Evolutionary conservation across 2,888 invertebrate genomes (phyloP).

Genomic region (Ormyrus thymus): DNA sequence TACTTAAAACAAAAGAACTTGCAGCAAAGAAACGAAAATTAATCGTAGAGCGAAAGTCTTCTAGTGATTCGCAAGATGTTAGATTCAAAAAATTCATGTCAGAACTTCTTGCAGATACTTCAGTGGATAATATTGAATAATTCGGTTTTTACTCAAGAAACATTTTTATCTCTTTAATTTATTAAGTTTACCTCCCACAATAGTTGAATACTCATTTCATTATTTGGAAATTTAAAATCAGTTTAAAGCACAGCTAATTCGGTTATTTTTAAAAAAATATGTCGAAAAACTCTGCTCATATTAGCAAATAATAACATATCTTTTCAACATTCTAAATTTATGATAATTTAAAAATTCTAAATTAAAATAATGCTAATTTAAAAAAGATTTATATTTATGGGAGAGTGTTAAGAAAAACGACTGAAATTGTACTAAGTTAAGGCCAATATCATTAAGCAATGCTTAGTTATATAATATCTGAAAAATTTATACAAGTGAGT

Average conservation of each 20-base stretch:
- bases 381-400: slow-evolving; percentile 17
- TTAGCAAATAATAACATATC: slow-evolving; percentile 27
- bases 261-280: slow-evolving; percentile 5
- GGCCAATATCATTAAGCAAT: slow-evolving; percentile 42
- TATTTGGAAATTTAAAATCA: slow-evolving; percentile 20
- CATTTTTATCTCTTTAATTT: slow-evolving; percentile 24
- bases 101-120: slow-evolving; percentile 62
- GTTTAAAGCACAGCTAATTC: slow-evolving; percentile 1
- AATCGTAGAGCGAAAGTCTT: slow-evolving; percentile 71
- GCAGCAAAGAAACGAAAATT: slow-evolving; percentile 72
- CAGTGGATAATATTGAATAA: slow-evolving; percentile 41
- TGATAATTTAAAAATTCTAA: slow-evolving; percentile 15
- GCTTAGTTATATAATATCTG: slow-evolving; percentile 44
- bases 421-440: slow-evolving; percentile 49
- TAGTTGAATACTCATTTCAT: slow-evolving; percentile 31
- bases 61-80: slow-evolving; percentile 68
- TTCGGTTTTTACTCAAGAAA: slow-evolving; percentile 43
- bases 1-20: slow-evolving; percentile 55
- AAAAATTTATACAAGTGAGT: slow-evolving; percentile 41
- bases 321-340: slow-evolving; percentile 35
- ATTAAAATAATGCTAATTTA: slow-evolving; percentile 16
- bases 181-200: slow-evolving; percentile 21
- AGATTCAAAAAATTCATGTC: slow-evolving; percentile 73
- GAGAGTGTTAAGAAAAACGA: slow-evolving; percentile 40
- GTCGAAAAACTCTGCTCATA: not conserved